These are phyloP conservation scores for Salvator merianae DNA, from an alignment of 2,113 vertebrate species.

Conservation along the genomic window DNA sequence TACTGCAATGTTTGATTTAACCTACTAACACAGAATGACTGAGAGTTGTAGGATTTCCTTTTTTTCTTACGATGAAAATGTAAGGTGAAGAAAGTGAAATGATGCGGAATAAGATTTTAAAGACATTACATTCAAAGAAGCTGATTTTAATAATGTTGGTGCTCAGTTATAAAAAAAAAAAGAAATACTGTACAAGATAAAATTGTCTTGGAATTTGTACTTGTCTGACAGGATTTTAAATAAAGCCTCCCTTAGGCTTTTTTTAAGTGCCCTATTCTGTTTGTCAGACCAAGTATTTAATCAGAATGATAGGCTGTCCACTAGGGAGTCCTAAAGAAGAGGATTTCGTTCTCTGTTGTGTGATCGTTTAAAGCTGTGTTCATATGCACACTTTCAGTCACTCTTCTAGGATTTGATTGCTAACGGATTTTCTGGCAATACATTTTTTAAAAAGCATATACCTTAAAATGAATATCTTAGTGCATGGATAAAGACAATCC, in stretches of 20 bases:
- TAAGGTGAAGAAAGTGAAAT: neutral
- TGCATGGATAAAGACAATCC: too few species aligned
- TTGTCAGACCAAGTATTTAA: constrained; percentile 18
- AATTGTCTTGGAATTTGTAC: neutral
- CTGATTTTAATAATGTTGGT: neutral
- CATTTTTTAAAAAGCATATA: neutral
- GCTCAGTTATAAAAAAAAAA: neutral
- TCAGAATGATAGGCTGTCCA: neutral
- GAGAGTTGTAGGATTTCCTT: neutral
- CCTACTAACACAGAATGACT: neutral
- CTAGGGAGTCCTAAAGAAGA: accelerated
- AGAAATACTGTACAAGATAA: neutral
- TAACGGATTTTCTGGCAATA: neutral
- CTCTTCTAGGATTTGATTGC: neutral
- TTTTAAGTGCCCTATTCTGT: constrained; percentile 6
- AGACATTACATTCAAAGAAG: neutral
- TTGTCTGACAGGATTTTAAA: neutral
- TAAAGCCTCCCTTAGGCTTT: neutral
- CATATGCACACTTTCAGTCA: accelerated
- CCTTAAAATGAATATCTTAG: neutral
- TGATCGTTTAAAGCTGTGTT: neutral
- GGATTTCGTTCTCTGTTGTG: neutral
- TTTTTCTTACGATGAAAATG: neutral
- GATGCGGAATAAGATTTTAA: neutral
- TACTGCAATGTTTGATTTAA: neutral